Evolutionary conservation across 1,140 invertebrate species (phyloP).

Genomic region (Planococcus citri): DNA sequence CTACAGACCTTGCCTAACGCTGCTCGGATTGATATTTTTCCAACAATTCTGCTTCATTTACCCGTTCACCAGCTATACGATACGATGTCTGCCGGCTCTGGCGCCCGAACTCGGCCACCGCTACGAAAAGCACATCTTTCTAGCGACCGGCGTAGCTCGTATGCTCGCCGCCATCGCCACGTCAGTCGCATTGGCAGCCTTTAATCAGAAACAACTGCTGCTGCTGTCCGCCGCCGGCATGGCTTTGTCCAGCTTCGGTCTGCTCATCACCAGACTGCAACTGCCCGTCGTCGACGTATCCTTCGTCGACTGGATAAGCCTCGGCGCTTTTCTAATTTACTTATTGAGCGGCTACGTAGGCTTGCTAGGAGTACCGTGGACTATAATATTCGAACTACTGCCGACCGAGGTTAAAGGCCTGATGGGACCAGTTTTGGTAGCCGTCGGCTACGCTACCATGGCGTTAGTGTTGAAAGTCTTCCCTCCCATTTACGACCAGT

Average conservation of each 20-base stretch:
- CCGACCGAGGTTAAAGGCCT: not conserved
- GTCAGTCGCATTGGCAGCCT: not conserved
- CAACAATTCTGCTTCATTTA: not conserved
- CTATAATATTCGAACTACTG: constrained; percentile 6
- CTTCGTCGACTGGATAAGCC: not conserved
- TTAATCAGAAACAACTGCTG: constrained; percentile 9
- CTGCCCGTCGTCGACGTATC: not conserved
- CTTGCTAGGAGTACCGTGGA: not conserved
- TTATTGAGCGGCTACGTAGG: not conserved
- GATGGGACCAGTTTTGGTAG: not conserved
- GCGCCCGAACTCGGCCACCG: not conserved
- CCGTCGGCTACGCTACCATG: not conserved
- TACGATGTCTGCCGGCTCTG: too few species aligned
- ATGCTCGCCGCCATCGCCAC: not conserved
- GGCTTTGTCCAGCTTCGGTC: not conserved
- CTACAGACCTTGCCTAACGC: not conserved
- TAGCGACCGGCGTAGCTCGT: not conserved
- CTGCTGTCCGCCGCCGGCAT: not conserved
- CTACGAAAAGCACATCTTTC: not conserved
- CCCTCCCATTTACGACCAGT: not conserved
- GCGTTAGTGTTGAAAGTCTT: not conserved
- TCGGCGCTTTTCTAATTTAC: not conserved
- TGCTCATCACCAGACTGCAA: not conserved
- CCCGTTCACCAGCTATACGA: not conserved
- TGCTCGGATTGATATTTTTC: not conserved